Evolutionary conservation across 2,797 vertebrate species (phyloP).

Genomic region (Diplodus puntazzo): DNA sequence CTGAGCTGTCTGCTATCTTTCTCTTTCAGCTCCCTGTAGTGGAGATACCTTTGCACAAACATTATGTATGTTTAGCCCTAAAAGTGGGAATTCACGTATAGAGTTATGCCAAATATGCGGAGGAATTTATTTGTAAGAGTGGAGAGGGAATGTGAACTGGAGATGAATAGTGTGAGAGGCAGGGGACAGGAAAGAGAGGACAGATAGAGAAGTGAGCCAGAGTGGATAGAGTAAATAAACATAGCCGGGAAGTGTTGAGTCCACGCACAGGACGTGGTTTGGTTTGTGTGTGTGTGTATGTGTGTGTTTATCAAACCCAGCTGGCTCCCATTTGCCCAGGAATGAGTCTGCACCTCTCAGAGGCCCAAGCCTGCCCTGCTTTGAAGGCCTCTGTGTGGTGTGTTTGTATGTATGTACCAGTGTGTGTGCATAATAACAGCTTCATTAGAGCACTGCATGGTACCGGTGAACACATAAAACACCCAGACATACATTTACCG

Average conservation of each 20-base stretch:
- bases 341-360: conserved; percentile 85
- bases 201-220: conserved; percentile 79
- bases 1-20: not conserved
- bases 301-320: conserved; percentile 84
- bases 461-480: conserved; percentile 72
- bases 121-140: conserved; percentile 51
- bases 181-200: conserved; percentile 71
- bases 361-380: conserved; percentile 76
- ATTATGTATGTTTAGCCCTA: conserved; percentile 15
- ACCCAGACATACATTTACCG: conserved; percentile 61
- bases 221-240: conserved; percentile 81
- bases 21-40: not conserved
- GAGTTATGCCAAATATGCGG: conserved; percentile 54
- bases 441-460: conserved; percentile 70
- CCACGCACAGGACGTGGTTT: conserved; percentile 81
- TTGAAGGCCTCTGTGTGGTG: conserved; percentile 78
- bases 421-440: conserved; percentile 63
- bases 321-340: conserved; percentile 85
- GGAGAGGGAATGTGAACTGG: conserved; percentile 45
- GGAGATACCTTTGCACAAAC: conserved; percentile 7
- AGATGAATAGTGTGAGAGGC: conserved; percentile 43
- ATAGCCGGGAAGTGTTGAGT: conserved; percentile 81
- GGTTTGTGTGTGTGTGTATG: conserved; percentile 60
- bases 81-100: conserved; percentile 31
- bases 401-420: conserved; percentile 27